A percentile compares a stretch with the other conserved stretches of the same genome.
phyloP scores from a whole-genome alignment of 2,797 vertebrate species.

The Aulostomus chinensis region DNA sequence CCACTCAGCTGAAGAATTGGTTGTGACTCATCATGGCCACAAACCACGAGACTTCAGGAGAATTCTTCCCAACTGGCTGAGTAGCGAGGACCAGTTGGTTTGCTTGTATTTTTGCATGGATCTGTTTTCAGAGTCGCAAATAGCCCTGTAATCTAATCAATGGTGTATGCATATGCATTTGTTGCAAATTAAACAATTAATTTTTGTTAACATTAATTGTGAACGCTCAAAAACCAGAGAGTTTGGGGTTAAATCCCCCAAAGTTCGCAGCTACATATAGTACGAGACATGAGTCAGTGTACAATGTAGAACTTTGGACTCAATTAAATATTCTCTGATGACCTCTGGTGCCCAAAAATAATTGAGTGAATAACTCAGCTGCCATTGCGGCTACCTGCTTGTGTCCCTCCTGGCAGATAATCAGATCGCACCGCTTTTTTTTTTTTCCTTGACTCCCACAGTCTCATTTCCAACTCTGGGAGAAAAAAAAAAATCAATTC shows the following conservation, averaged over 20 bases:
- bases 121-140: constrained; percentile 57
- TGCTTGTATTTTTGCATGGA: constrained; percentile 55
- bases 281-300: constrained; percentile 28
- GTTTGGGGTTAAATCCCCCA: too few species aligned
- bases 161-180: constrained; percentile 50
- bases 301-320: constrained; percentile 59
- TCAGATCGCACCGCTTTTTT: constrained; percentile 35
- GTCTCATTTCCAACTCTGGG: constrained; percentile 17
- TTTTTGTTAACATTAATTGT: constrained; percentile 34
- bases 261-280: too few species aligned
- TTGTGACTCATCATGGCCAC: constrained; percentile 51
- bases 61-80: constrained; percentile 42
- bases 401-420: constrained; percentile 43
- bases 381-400: constrained; percentile 42
- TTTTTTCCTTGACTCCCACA: constrained; percentile 13
- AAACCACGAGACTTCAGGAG: constrained; percentile 34
- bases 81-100: constrained; percentile 43
- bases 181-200: constrained; percentile 52
- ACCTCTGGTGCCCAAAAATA: constrained; percentile 58
- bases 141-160: constrained; percentile 55
- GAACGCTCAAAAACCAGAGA: constrained; percentile 21
- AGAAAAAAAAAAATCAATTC: constrained; percentile 3
- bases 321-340: constrained; percentile 65
- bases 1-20: constrained; percentile 36
- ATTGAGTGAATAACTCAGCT: constrained; percentile 56